Conservation (phyloP, 2,113 vertebrate genomes). For the Limanda limanda region DNA sequence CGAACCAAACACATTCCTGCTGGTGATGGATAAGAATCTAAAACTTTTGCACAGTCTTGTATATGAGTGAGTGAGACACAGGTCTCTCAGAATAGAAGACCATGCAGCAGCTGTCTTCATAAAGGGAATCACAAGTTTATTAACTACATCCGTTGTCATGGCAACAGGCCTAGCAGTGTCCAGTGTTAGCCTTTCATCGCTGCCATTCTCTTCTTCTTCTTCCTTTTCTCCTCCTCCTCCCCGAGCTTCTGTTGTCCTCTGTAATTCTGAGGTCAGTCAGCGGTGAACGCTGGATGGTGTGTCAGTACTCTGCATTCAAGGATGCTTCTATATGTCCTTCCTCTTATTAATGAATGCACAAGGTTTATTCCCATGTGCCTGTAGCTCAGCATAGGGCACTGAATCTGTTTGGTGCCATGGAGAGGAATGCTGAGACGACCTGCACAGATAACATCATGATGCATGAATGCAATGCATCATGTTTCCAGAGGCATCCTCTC, state of each 20-base stretch:
- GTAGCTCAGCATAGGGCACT: slow-evolving; percentile 33
- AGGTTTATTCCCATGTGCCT: slow-evolving; percentile 28
- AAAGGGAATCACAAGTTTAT: slow-evolving; percentile 14
- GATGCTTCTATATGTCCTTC: slow-evolving; percentile 26
- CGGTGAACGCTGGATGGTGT: slow-evolving; percentile 39
- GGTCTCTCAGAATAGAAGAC: too few relatives aligned
- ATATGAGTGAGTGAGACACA: too few relatives aligned
- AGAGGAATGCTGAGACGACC: slow-evolving; percentile 50
- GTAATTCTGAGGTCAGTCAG: slow-evolving; percentile 53
- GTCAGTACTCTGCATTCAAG: slow-evolving; percentile 39
- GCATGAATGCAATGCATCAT: slow-evolving; percentile 64
- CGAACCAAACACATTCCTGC: too few relatives aligned
- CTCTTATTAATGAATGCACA: slow-evolving; percentile 5
- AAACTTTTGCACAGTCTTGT: background rate
- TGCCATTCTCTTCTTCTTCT: background rate
- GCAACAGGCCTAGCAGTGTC: slow-evolving; percentile 39
- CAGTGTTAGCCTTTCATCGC: slow-evolving; percentile 19
- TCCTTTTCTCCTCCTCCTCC: slow-evolving; percentile 37
- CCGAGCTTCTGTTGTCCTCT: slow-evolving; percentile 33
- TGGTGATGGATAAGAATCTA: too few relatives aligned
- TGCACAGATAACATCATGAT: slow-evolving; percentile 55
- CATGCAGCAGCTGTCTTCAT: too few relatives aligned
- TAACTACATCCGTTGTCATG: slow-evolving; percentile 46
- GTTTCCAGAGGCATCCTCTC: slow-evolving; percentile 68
- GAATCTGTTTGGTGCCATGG: slow-evolving; percentile 38